These are phyloP conservation scores for Gisinianus flammeolus DNA, from an alignment of 2,888 invertebrate species.

Conservation along the genomic window DNA sequence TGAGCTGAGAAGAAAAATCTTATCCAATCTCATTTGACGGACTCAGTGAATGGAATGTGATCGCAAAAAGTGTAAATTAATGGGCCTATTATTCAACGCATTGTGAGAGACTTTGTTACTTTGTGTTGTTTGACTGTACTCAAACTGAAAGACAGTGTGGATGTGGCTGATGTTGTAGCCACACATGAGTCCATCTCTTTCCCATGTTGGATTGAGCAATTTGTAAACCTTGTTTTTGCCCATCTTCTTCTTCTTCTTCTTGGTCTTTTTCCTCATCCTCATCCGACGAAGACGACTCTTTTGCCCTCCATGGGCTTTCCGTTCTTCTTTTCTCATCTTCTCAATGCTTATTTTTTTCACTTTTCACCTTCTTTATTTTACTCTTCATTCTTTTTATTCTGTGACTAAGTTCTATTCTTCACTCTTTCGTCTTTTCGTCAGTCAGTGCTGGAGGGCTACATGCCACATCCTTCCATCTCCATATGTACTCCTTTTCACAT, in stretches of 20 bases:
- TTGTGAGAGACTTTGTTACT: conserved; percentile 42
- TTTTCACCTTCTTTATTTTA: conserved; percentile 26
- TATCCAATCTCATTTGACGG: conserved; percentile 49
- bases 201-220: conserved; percentile 50
- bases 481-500: too few species aligned
- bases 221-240: conserved; percentile 42
- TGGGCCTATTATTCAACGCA: conserved; percentile 58
- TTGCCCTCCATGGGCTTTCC: conserved; percentile 34
- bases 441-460: conserved; percentile 12
- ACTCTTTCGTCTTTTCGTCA: conserved; percentile 28
- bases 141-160: background rate
- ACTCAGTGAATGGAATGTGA: conserved; percentile 58
- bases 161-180: background rate
- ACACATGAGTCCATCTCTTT: conserved; percentile 28
- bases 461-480: background rate
- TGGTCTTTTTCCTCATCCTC: conserved; percentile 15
- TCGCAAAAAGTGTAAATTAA: conserved; percentile 59
- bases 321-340: conserved; percentile 22
- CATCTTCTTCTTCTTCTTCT: conserved; percentile 20
- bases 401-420: background rate
- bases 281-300: too few species aligned
- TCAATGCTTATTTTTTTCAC: conserved; percentile 19
- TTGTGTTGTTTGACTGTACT: background rate
- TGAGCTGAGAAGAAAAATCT: conserved; percentile 45
- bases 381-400: conserved; percentile 9